Evolutionary conservation across 1,140 invertebrate species (phyloP).

Genomic region (Caenorhabditis remanei): DNA sequence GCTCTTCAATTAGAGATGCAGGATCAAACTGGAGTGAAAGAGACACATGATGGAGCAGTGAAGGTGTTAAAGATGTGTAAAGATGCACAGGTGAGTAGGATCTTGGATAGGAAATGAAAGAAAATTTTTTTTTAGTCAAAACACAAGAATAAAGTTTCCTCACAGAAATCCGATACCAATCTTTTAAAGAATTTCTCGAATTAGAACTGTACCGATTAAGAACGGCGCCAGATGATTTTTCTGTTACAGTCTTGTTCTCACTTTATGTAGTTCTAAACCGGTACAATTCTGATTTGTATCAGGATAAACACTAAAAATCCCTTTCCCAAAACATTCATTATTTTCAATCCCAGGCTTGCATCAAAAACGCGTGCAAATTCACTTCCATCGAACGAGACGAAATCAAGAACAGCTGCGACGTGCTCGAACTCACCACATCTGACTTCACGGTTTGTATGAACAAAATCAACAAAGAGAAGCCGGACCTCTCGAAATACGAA

Average conservation of each 20-base stretch:
- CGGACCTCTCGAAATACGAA: conserved; percentile 11
- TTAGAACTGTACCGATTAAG: no score
- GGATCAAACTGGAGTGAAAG: conserved; percentile 12
- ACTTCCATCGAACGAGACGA: not conserved
- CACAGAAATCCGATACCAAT: no score
- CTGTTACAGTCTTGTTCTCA: no score
- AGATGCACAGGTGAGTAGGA: not conserved
- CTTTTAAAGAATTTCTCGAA: no score
- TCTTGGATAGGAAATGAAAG: no score
- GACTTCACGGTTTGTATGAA: conserved; percentile 35
- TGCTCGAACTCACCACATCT: not conserved
- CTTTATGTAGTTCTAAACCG: no score
- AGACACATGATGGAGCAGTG: conserved; percentile 27
- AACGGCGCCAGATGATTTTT: no score
- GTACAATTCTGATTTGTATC: no score
- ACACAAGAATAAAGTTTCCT: no score
- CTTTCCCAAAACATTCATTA: not conserved
- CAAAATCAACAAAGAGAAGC: conserved; percentile 27
- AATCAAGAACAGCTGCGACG: conserved; percentile 26
- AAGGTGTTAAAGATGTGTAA: conserved; percentile 20
- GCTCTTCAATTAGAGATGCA: conserved; percentile 11
- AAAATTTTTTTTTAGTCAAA: no score
- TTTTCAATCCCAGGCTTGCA: not conserved
- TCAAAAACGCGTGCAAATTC: conserved; percentile 13
- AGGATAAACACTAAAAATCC: no score